phyloP scores from a whole-genome alignment of 2,113 vertebrate genomes.

The Gyps fulvus region DNA sequence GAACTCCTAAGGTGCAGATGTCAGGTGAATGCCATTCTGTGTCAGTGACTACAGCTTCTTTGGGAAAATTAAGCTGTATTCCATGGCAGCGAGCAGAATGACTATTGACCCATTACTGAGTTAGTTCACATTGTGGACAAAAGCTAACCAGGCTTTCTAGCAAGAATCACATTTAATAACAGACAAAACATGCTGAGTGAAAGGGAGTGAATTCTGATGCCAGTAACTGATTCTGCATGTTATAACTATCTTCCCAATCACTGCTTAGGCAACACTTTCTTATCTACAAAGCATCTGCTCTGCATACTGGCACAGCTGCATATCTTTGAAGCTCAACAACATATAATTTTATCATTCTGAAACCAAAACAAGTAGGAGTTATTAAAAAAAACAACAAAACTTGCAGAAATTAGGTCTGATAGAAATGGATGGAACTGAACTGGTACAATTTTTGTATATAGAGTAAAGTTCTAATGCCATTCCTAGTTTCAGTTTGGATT shows the following conservation, averaged over 20 bases:
- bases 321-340: neutral
- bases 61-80: slow-evolving; percentile 21
- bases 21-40: neutral
- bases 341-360: neutral
- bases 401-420: neutral
- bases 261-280: neutral
- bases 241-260: neutral
- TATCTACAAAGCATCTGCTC: neutral
- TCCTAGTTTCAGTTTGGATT: neutral
- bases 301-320: neutral
- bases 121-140: neutral
- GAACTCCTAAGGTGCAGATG: neutral
- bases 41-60: neutral
- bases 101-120: neutral
- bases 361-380: neutral
- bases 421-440: neutral
- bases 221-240: neutral
- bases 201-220: neutral
- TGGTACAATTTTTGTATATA: neutral
- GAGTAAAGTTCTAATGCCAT: neutral
- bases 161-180: neutral
- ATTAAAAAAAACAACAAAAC: neutral
- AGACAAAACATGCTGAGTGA: neutral
- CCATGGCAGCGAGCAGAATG: neutral
- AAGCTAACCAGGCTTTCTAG: neutral